Percentiles rank a stretch among this genome's conserved stretches.
phyloP scores from a whole-genome alignment of 2,888 invertebrate species.

The Choreutis nemorana region DNA sequence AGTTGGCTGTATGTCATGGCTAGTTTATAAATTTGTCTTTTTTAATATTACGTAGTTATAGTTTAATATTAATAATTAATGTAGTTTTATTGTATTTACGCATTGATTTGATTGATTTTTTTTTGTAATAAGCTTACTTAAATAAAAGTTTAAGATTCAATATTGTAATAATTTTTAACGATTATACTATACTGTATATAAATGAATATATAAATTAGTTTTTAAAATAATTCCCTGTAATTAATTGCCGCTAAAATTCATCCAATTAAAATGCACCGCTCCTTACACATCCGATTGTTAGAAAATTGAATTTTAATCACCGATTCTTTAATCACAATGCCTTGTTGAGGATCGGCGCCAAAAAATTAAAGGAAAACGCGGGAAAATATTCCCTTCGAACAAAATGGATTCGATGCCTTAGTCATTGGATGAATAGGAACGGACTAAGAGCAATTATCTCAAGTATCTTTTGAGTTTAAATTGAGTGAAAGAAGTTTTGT shows the following conservation, averaged over 20 bases:
- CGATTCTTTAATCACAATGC: constrained; percentile 58
- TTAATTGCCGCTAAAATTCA: constrained; percentile 31
- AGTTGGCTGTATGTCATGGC: too few species aligned
- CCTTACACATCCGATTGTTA: constrained; percentile 57
- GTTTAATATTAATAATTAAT: too few species aligned
- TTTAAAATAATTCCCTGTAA: too few species aligned
- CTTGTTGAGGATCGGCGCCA: constrained; percentile 34
- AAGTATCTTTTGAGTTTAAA: constrained; percentile 66
- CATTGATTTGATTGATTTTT: too few species aligned
- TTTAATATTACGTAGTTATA: too few species aligned
- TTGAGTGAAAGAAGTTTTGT: constrained; percentile 57
- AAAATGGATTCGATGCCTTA: constrained; percentile 44
- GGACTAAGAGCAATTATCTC: constrained; percentile 54
- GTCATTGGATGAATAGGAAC: constrained; percentile 35
- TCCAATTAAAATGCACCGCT: constrained; percentile 63
- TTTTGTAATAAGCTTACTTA: too few species aligned
- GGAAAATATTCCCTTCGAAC: constrained; percentile 48
- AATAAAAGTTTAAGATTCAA: too few species aligned
- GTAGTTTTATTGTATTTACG: too few species aligned
- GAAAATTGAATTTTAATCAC: constrained; percentile 67
- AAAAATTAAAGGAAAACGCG: constrained; percentile 57
- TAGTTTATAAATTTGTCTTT: too few species aligned
- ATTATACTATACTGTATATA: too few species aligned
- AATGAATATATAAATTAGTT: too few species aligned
- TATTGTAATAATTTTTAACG: too few species aligned